Evolutionary conservation across 2,888 invertebrate species (phyloP), one percentile per base, ranked within the genome.

Genomic region (Disparrhopalites patrizii): DNA sequence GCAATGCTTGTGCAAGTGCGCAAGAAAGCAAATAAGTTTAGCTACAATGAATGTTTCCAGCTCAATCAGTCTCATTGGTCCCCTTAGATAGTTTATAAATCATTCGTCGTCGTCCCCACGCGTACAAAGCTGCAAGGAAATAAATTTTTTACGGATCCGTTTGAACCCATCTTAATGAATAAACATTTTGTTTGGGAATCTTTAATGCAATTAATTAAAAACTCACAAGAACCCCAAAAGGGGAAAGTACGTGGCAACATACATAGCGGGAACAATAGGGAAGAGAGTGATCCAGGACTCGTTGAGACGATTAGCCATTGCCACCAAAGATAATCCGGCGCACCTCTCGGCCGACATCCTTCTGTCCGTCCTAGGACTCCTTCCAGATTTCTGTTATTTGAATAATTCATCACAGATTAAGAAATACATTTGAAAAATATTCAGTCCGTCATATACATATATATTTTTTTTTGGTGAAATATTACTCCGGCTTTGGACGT

Each of bases 271-370:
- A 47, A 88, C 81, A 0, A 86, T 77, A 0, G 89, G 89, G 68
- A 86, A 85, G 3, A 82, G 73, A 1, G 84, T 83, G 72, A 89
- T 86, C 91, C 91, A 91, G 0, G 85, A 83, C 79, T 90, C 86
- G 75, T 81, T 79, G 67, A 83, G 70, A 62, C 79, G 76, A 76
- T 83, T 82, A 3, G 82, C 82, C 18, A 84, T 81, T 31, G 82
- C 83, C 8, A 82, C 78, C 2, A 79, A 78, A 73, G 79, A 79
- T 18, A 84, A 76, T 57, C 80, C 77, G 3, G 81, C 82, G 77
- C 84, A 84, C n/a, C 84, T 77, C 43, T 79, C 79, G 8, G 82
- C 78, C 1, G 78, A 76, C 82, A 84, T 82, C 58, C 79, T 76
- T 51, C 75, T 76, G 68, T 81, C 81, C 23, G 73, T 76, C 1